Evolutionary conservation across 2,888 invertebrate species (phyloP).

Genomic region (Dioctria linearis): DNA sequence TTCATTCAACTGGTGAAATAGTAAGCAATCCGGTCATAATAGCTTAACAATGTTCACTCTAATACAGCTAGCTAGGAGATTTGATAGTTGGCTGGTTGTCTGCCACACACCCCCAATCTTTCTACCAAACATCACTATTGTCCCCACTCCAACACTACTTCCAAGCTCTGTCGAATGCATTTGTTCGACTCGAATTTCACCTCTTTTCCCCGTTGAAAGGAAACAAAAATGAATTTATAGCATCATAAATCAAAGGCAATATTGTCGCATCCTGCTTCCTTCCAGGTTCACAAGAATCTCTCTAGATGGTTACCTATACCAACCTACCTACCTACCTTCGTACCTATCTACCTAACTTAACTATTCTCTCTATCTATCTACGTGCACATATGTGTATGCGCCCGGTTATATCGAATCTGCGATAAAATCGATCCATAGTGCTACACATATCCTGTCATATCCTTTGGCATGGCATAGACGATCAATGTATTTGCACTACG

Average conservation of each 20-base stretch:
- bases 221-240: conserved; percentile 67
- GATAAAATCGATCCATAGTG: conserved; percentile 47
- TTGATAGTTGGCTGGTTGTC: not conserved
- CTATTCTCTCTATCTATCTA: not conserved
- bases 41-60: conserved; percentile 39
- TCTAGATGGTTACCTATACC: conserved; percentile 3
- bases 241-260: conserved; percentile 68
- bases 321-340: no score
- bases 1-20: conserved; percentile 43
- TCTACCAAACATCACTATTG: not conserved
- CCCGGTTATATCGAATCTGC: conserved; percentile 38
- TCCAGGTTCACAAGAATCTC: conserved; percentile 54
- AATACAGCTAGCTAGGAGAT: not conserved
- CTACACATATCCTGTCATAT: conserved; percentile 46
- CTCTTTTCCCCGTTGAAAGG: conserved; percentile 54
- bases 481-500: conserved; percentile 49
- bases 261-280: conserved; percentile 66
- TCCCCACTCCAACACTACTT: not conserved
- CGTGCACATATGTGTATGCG: conserved; percentile 25
- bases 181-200: conserved; percentile 47
- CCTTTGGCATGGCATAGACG: conserved; percentile 23
- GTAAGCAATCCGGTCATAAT: conserved; percentile 37
- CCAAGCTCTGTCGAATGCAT: conserved; percentile 26
- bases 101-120: not conserved
- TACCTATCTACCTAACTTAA: no score